Evolutionary conservation across 1,140 invertebrate species (phyloP).

Genomic region (Potamilus streckersoni): DNA sequence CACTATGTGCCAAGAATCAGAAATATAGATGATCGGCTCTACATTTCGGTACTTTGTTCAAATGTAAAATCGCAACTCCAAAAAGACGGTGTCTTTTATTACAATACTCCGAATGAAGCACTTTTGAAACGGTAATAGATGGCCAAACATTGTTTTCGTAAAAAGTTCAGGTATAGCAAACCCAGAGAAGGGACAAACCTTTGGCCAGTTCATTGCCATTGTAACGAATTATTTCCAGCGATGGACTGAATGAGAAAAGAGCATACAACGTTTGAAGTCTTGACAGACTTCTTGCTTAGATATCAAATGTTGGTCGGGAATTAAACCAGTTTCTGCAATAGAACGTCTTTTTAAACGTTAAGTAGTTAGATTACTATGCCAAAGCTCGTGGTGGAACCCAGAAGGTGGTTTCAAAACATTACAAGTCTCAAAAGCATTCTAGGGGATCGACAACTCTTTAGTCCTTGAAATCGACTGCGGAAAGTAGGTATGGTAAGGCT

Average conservation of each 20-base stretch:
- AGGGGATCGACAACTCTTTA: not conserved
- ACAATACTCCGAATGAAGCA: constrained; percentile 7
- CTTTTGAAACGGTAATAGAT: constrained; percentile 7
- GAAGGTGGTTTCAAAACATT: no score
- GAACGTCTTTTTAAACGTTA: not conserved
- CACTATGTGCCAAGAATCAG: constrained; percentile 4
- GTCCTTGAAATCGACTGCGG: not conserved
- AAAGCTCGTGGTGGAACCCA: not conserved
- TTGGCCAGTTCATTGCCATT: not conserved
- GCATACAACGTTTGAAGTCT: not conserved
- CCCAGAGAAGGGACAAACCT: constrained; percentile 1
- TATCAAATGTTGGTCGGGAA: not conserved
- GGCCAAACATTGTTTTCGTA: constrained; percentile 9
- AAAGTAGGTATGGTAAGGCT: not conserved
- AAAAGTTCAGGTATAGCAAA: constrained; percentile 1
- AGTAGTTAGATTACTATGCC: not conserved
- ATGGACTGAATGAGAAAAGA: not conserved
- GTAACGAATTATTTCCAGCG: not conserved
- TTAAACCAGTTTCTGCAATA: not conserved
- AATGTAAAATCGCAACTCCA: constrained; percentile 8
- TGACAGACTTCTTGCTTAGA: not conserved
- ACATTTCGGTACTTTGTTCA: constrained; percentile 11
- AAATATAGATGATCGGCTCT: not conserved
- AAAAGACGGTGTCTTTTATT: not conserved
- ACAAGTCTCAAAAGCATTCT: not conserved